Percentiles rank a stretch among this genome's conserved stretches.
Evolutionary conservation across 1,140 invertebrate genomes (phyloP).

Genomic region (Lasioglossum albipes): DNA sequence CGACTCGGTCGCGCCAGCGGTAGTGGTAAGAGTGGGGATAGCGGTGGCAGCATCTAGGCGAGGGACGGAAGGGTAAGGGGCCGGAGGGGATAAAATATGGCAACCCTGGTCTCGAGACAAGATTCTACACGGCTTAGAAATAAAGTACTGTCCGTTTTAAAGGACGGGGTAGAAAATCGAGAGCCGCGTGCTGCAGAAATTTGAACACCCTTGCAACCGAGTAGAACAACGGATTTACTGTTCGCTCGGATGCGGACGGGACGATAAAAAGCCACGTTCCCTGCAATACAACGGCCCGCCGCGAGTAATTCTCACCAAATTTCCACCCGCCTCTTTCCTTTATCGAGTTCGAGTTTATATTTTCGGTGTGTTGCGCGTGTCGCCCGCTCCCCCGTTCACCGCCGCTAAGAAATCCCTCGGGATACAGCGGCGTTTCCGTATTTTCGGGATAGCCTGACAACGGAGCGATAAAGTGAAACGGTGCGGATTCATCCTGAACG

Average conservation of each 20-base stretch:
- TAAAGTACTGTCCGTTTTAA: neutral
- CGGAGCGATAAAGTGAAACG: slow-evolving; percentile 61
- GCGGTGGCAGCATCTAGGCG: no score
- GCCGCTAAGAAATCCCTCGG: slow-evolving; percentile 33
- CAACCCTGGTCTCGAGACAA: neutral
- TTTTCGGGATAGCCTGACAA: slow-evolving; percentile 56
- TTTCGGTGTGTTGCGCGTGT: slow-evolving; percentile 3
- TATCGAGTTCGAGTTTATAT: slow-evolving; percentile 42
- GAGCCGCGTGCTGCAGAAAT: neutral
- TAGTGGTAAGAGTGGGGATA: no score
- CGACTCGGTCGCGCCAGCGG: no score
- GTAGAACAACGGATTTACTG: neutral
- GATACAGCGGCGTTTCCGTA: slow-evolving; percentile 50
- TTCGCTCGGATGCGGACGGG: neutral
- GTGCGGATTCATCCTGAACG: slow-evolving; percentile 52
- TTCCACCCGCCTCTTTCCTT: slow-evolving; percentile 24
- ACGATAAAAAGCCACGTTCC: slow-evolving; percentile 8
- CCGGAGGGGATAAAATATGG: no score
- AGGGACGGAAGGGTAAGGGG: no score
- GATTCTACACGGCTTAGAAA: neutral
- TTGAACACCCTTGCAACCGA: neutral
- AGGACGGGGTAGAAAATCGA: neutral
- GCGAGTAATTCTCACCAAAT: slow-evolving; percentile 48
- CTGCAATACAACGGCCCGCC: slow-evolving; percentile 12
- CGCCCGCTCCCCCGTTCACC: neutral